phyloP scores from a whole-genome alignment of 1,140 invertebrate species.

The Leguminivora glycinivorella region DNA sequence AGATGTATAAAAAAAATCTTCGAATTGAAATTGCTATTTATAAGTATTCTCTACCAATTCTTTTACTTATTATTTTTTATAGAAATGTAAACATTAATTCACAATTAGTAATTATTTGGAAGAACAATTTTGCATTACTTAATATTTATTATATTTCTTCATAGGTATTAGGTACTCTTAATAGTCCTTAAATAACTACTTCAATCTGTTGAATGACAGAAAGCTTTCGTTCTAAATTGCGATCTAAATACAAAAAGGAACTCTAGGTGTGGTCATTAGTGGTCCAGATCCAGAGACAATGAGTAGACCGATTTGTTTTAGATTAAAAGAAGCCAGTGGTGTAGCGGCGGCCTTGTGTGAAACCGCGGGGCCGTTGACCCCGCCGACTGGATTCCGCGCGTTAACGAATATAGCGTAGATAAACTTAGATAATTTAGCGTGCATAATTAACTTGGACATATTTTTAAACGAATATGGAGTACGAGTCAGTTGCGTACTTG shows the following conservation, averaged over 20 bases:
- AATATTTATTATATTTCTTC: too few species aligned
- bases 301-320: slow-evolving; percentile 1
- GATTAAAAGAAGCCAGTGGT: neutral
- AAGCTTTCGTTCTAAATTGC: neutral
- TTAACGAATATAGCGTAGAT: slow-evolving; percentile 15
- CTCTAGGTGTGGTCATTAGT: neutral
- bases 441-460: neutral
- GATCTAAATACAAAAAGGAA: neutral
- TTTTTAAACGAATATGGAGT: neutral
- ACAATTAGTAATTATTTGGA: too few species aligned
- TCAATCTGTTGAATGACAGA: neutral
- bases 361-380: slow-evolving; percentile 6
- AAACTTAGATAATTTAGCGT: slow-evolving; percentile 13
- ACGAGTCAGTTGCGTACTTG: too few species aligned
- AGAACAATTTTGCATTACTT: too few species aligned
- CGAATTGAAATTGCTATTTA: too few species aligned
- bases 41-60: too few species aligned
- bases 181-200: too few species aligned
- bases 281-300: neutral
- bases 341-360: slow-evolving; percentile 2
- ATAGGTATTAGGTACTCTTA: too few species aligned
- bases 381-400: slow-evolving; percentile 9
- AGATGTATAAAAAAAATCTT: too few species aligned
- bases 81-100: too few species aligned
- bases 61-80: too few species aligned